These are phyloP conservation scores for Esox lucius DNA, from an alignment of 2,797 vertebrate species.

Conservation along the genomic window DNA sequence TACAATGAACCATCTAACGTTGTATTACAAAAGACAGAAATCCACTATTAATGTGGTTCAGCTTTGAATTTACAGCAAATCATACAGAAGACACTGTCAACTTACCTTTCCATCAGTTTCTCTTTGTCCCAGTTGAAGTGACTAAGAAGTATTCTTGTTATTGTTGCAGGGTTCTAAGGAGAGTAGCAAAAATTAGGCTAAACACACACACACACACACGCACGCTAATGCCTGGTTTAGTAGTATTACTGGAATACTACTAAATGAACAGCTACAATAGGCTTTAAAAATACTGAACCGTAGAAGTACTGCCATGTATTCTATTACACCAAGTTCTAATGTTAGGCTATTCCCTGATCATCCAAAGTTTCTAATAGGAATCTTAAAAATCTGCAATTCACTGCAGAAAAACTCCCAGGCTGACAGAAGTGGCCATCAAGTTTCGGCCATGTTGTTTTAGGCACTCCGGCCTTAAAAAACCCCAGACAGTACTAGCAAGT, in stretches of 20 bases:
- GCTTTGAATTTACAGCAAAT: not conserved
- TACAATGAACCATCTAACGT: not conserved
- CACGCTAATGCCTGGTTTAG: no score
- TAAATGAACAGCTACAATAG: no score
- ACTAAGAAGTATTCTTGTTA: conserved; percentile 99
- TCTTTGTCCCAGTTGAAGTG: conserved; percentile 99
- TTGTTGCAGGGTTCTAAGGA: conserved; percentile 94
- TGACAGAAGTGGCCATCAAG: not conserved
- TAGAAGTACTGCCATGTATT: not conserved
- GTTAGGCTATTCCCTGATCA: not conserved
- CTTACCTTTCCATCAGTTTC: conserved; percentile 99
- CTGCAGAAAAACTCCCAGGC: not conserved
- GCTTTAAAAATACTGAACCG: not conserved
- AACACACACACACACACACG: no score
- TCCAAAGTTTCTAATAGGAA: not conserved
- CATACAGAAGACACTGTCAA: conserved; percentile 8
- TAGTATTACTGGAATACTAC: no score
- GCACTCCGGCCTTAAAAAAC: not conserved
- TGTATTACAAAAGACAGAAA: not conserved
- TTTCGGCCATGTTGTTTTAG: conserved; percentile 11
- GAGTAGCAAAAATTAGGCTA: not conserved
- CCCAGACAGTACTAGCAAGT: not conserved
- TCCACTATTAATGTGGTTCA: not conserved
- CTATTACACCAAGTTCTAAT: not conserved
- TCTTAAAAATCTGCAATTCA: not conserved